These are phyloP conservation scores for Shinisaurus crocodilurus DNA, from an alignment of 2,113 vertebrate species.

Conservation along the genomic window DNA sequence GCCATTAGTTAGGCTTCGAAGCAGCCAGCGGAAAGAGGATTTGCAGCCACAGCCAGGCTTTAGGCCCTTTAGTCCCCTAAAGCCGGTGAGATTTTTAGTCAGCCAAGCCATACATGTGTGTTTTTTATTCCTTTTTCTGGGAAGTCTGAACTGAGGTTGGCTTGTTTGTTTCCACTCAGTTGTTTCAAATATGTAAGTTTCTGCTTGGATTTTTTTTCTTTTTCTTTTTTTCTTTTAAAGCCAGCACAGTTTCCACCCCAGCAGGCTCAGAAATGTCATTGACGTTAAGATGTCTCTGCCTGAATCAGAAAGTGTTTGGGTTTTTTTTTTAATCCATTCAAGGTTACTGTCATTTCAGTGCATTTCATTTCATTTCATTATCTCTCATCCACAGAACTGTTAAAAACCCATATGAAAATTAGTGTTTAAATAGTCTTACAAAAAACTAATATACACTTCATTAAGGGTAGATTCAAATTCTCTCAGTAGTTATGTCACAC, in stretches of 20 bases:
- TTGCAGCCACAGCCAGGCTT: background rate
- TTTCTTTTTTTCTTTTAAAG: too few relatives aligned
- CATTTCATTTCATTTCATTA: constrained; percentile 23
- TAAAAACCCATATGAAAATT: constrained; percentile 34
- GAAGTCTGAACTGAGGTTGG: background rate
- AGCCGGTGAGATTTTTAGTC: background rate
- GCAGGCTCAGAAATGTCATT: background rate
- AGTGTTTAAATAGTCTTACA: constrained; percentile 39
- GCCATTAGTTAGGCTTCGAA: background rate
- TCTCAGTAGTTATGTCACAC: background rate
- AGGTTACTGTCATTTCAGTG: constrained; percentile 25
- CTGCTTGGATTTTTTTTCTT: background rate
- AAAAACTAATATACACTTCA: constrained; percentile 42
- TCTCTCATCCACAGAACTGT: background rate
- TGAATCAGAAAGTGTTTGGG: background rate
- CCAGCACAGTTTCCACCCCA: background rate
- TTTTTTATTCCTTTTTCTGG: background rate
- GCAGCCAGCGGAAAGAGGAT: background rate
- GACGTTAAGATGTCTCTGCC: background rate
- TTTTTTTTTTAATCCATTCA: constrained; percentile 1
- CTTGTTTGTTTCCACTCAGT: background rate
- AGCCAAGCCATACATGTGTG: background rate
- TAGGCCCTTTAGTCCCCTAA: background rate
- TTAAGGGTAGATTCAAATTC: constrained; percentile 42
- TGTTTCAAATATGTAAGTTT: background rate